Evolutionary conservation across 2,113 vertebrate genomes (phyloP).

Genomic region (Rhinichthys klamathensis): DNA sequence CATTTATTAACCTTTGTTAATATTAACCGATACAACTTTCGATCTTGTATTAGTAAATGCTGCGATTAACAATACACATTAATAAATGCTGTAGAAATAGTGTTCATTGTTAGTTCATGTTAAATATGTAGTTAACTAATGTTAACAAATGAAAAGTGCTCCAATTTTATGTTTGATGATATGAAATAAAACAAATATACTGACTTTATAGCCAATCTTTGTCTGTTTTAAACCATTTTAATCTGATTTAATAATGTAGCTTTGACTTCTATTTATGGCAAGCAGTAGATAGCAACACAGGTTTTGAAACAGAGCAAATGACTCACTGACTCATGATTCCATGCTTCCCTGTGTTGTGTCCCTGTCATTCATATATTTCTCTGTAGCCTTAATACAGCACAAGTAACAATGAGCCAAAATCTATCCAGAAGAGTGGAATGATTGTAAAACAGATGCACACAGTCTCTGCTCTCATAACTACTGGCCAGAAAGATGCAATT

Average conservation of each 20-base stretch:
- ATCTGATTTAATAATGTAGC: background rate
- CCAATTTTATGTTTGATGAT: background rate
- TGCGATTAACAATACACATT: no score
- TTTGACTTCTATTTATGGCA: background rate
- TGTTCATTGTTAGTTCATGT: no score
- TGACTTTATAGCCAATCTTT: background rate
- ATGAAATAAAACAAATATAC: background rate
- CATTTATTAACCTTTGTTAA: no score
- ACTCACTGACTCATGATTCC: background rate
- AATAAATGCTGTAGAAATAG: no score
- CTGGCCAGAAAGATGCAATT: background rate
- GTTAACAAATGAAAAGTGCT: no score
- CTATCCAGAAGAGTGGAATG: background rate
- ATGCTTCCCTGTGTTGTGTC: background rate
- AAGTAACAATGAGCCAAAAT: background rate
- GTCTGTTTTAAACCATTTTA: background rate
- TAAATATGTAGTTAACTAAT: no score
- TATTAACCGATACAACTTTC: no score
- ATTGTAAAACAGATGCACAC: background rate
- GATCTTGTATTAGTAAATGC: no score
- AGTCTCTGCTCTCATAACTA: background rate
- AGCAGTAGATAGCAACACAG: background rate
- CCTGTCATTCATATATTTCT: background rate
- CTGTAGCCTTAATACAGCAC: background rate
- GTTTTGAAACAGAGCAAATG: background rate